Evolutionary conservation across 2,113 vertebrate species (phyloP).

Genomic region (Sterrhoptilus dennistouni): DNA sequence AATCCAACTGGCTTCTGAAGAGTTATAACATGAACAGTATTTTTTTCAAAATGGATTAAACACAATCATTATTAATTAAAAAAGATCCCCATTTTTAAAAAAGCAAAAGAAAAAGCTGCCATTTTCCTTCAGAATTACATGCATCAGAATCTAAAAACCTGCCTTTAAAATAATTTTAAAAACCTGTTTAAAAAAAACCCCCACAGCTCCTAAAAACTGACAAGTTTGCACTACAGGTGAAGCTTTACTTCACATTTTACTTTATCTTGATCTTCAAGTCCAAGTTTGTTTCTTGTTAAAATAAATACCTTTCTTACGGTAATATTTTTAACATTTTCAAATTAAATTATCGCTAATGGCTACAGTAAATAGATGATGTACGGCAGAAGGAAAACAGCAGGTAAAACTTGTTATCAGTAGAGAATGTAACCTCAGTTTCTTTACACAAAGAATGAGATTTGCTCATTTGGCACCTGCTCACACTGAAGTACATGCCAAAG

Average conservation of each 20-base stretch:
- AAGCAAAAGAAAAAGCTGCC: constrained; percentile 73
- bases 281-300: constrained; percentile 43
- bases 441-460: constrained; percentile 57
- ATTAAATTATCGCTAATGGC: constrained; percentile 42
- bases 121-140: constrained; percentile 77
- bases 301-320: constrained; percentile 52
- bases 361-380: constrained; percentile 66
- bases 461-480: constrained; percentile 30
- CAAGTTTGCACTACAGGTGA: constrained; percentile 51
- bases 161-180: constrained; percentile 52
- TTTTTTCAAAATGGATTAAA: constrained; percentile 68
- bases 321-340: constrained; percentile 45
- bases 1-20: constrained; percentile 80
- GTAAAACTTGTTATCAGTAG: constrained; percentile 34
- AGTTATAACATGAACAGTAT: constrained; percentile 78
- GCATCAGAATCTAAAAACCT: constrained; percentile 66
- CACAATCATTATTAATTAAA: constrained; percentile 75
- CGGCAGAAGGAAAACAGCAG: constrained; percentile 75
- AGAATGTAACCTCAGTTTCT: constrained; percentile 32
- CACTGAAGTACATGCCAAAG: not conserved
- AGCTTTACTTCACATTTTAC: constrained; percentile 59
- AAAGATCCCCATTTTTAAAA: constrained; percentile 62
- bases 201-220: constrained; percentile 20
- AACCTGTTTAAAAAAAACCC: constrained; percentile 13
- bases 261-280: constrained; percentile 56